These are phyloP conservation scores for Proteles cristata DNA, from an alignment of 2,113 vertebrate genomes.

Conservation along the genomic window DNA sequence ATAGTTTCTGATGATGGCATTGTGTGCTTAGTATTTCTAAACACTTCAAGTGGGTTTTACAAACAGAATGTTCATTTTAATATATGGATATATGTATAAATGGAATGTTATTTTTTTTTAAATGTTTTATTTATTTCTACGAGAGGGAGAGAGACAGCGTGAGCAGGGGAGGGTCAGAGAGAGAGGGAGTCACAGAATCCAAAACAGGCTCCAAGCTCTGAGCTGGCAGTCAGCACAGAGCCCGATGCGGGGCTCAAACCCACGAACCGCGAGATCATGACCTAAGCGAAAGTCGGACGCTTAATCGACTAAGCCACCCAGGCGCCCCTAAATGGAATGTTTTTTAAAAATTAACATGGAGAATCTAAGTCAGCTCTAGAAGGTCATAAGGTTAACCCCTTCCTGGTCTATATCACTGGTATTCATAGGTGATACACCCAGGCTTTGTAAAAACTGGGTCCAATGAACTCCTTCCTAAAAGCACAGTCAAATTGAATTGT, in stretches of 20 bases:
- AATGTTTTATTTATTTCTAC: too few species aligned
- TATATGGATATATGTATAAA: not conserved
- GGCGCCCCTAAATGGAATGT: not conserved
- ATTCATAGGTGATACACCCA: not conserved
- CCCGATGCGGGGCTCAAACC: too few species aligned
- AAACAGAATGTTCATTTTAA: not conserved
- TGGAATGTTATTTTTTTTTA: not conserved
- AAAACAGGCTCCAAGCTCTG: too few species aligned
- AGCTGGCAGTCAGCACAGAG: too few species aligned
- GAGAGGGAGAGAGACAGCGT: too few species aligned
- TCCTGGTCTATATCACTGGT: not conserved
- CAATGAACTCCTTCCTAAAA: not conserved
- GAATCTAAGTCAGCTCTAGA: not conserved
- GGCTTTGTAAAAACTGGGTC: not conserved
- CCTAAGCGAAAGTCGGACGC: too few species aligned
- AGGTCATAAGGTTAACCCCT: not conserved
- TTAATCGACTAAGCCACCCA: too few species aligned
- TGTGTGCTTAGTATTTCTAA: not conserved
- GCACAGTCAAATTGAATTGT: not conserved
- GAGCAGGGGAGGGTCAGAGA: too few species aligned
- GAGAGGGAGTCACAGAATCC: too few species aligned
- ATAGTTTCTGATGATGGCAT: constrained; percentile 1
- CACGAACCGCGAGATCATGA: too few species aligned
- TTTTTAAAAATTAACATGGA: not conserved
- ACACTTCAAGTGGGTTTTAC: not conserved